Conservation (phyloP, 2,888 invertebrate genomes). For the Acleris sparsana region DNA sequence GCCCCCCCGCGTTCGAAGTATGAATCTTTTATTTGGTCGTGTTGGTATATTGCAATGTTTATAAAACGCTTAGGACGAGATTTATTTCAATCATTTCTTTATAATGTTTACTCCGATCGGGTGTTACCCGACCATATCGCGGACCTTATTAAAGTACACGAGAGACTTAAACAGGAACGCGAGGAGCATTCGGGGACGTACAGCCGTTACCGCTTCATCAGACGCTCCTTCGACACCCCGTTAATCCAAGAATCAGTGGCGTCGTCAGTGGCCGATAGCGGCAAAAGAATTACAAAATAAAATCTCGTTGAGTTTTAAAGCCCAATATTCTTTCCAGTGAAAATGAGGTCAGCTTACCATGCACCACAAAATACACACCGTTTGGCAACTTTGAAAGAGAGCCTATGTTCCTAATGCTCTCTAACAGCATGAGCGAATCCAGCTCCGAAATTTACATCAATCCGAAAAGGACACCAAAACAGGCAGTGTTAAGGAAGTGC, state of each 20-base stretch:
- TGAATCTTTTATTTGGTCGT: constrained; percentile 64
- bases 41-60: constrained; percentile 64
- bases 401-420: constrained; percentile 57
- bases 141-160: constrained; percentile 60
- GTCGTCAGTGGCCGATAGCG: constrained; percentile 54
- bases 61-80: constrained; percentile 62
- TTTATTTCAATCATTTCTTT: constrained; percentile 52
- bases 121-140: constrained; percentile 61
- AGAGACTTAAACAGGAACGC: constrained; percentile 52
- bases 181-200: constrained; percentile 53
- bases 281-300: constrained; percentile 40
- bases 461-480: constrained; percentile 42
- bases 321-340: constrained; percentile 61
- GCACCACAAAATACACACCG: constrained; percentile 44
- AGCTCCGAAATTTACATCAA: constrained; percentile 55
- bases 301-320: constrained; percentile 50
- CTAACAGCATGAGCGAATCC: constrained; percentile 51
- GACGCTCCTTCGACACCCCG: constrained; percentile 45
- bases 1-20: constrained; percentile 58
- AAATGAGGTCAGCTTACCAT: constrained; percentile 52
- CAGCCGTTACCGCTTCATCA: constrained; percentile 58
- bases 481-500: constrained; percentile 44
- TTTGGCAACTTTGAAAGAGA: constrained; percentile 47
- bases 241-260: constrained; percentile 50
- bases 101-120: constrained; percentile 55